Evolutionary conservation across 2,113 vertebrate genomes (phyloP).

Genomic region (Stigmatopora nigra): DNA sequence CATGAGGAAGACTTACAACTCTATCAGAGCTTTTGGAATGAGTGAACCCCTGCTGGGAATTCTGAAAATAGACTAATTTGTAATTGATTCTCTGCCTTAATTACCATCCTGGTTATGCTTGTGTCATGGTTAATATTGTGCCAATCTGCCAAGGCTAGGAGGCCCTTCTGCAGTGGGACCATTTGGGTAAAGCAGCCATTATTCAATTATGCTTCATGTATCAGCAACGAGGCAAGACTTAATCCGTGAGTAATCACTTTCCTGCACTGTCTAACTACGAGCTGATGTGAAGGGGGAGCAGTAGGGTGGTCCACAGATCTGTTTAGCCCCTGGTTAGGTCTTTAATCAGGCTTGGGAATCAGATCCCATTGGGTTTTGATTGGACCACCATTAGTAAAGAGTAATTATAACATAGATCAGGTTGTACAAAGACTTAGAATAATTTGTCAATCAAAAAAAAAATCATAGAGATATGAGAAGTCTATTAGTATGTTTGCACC

Average conservation of each 20-base stretch:
- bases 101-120: slow-evolving; percentile 68
- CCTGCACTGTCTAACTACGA: slow-evolving; percentile 37
- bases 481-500: no score
- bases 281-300: slow-evolving; percentile 25
- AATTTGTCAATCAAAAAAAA: no score
- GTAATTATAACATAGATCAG: background rate
- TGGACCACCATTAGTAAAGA: slow-evolving; percentile 4
- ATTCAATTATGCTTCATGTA: slow-evolving; percentile 70
- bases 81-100: slow-evolving; percentile 77
- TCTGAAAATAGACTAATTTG: slow-evolving; percentile 71
- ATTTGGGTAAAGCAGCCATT: slow-evolving; percentile 66
- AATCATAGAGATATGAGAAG: no score
- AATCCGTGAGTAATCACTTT: slow-evolving; percentile 66
- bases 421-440: background rate
- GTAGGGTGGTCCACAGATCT: slow-evolving; percentile 22
- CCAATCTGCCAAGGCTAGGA: slow-evolving; percentile 60
- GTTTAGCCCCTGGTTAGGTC: slow-evolving; percentile 42
- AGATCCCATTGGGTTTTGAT: slow-evolving; percentile 20
- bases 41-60: slow-evolving; percentile 69
- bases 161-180: slow-evolving; percentile 60
- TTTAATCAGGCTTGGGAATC: slow-evolving; percentile 37
- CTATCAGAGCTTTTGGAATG: slow-evolving; percentile 66
- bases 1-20: slow-evolving; percentile 51
- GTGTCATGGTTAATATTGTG: slow-evolving; percentile 75
- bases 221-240: slow-evolving; percentile 55